These are phyloP conservation scores for Notamacropus eugenii DNA, from an alignment of 2,797 vertebrate species.

Conservation along the genomic window DNA sequence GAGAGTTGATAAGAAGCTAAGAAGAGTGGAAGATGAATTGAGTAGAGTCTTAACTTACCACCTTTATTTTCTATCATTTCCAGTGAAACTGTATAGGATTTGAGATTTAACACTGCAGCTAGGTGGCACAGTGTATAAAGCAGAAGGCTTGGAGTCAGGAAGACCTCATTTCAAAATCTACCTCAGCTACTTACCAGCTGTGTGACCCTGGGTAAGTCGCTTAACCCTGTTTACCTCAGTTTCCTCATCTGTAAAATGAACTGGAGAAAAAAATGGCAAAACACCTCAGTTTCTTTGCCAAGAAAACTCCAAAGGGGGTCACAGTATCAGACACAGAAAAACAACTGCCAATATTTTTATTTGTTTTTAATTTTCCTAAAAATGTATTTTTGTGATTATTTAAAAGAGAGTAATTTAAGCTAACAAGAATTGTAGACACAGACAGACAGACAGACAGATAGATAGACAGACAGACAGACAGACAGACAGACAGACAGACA, in stretches of 20 bases:
- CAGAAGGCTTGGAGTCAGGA: background rate
- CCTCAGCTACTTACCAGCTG: background rate
- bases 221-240: background rate
- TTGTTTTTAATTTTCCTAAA: background rate
- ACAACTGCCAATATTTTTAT: background rate
- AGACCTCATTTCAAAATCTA: background rate
- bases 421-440: background rate
- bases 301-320: background rate
- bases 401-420: background rate
- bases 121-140: background rate
- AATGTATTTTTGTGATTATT: background rate
- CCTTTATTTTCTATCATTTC: background rate
- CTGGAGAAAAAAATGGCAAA: background rate
- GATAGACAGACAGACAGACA: too few species aligned
- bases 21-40: background rate
- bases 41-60: background rate
- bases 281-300: background rate
- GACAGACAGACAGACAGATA: too few species aligned
- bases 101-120: background rate
- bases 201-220: background rate
- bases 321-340: background rate
- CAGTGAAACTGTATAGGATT: background rate
- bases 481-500: too few species aligned
- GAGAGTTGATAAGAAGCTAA: background rate
- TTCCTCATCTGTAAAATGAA: background rate